phyloP scores from a whole-genome alignment of 37 sponge, comb jelly and placozoan species.

The Axinella damicornis region DNA sequence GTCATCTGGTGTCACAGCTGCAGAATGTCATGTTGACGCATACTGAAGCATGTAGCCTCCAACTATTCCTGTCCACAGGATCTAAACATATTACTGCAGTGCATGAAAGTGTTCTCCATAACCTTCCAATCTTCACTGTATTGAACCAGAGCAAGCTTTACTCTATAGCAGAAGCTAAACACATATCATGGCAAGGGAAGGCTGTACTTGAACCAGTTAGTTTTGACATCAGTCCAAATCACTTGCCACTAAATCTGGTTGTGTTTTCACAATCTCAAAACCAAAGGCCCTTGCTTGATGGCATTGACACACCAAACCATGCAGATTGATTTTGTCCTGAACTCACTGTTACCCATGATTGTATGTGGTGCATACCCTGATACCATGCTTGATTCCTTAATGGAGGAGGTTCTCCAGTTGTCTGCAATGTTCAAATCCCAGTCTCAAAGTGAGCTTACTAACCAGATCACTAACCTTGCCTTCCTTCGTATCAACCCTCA shows the following conservation, averaged over 20 bases:
- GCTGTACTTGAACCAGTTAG: conserved; percentile 32
- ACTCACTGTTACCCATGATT: conserved; percentile 22
- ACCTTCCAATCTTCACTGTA: too few species aligned
- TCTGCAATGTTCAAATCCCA: not conserved
- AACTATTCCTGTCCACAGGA: too few species aligned
- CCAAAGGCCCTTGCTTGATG: too few species aligned
- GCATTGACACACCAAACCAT: not conserved
- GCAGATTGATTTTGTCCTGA: conserved; percentile 7
- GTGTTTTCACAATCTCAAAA: conserved; percentile 5
- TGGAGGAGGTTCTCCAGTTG: conserved; percentile 34
- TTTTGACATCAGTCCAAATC: not conserved
- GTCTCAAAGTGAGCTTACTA: too few species aligned
- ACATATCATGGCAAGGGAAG: not conserved
- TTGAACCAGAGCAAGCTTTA: conserved; percentile 5
- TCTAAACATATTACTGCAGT: too few species aligned
- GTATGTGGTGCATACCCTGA: not conserved
- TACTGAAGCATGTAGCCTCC: too few species aligned
- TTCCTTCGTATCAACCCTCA: too few species aligned
- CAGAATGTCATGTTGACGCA: too few species aligned
- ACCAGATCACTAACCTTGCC: too few species aligned
- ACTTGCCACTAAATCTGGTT: conserved; percentile 15
- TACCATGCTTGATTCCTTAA: not conserved
- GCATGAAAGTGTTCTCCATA: not conserved
- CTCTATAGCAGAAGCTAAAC: conserved; percentile 9
- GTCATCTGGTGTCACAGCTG: too few species aligned